Base-by-base conservation (phyloP, 2,797 vertebrate genomes). In the Morus bassanus region DNA sequence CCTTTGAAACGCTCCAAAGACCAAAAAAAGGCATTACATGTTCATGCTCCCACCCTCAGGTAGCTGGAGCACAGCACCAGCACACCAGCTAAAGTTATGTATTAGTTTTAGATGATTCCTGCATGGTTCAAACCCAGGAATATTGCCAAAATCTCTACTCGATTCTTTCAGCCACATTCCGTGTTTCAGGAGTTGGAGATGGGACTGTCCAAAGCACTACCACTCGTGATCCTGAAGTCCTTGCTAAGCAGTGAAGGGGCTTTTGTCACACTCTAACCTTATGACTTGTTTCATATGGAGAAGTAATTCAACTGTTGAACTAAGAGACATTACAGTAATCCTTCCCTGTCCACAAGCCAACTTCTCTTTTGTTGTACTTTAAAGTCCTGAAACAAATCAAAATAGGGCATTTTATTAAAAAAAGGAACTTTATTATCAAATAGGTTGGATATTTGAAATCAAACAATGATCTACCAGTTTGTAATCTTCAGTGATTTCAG, bases 11-110 rank as follows among this genome's bases (percentile, higher is more conserved):
- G 3, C 67, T 45, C 60, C 51, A 22, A 54, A 24, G 43, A 41
- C 46, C 18, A 10, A 60, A 59, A 45, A 45, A 56, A 10, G 1
- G 6, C 39, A 18, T 37, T 18, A 7, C 7, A 1, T 2, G 3
- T 33, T 64, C 33, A 5, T 10, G 27, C 33, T 68, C 74, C 68
- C 39, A 46, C 33, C 30, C 59, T 12, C 43, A 28, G 43, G 64
- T 2, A 23, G 13, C 12, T 0, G 33, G 53, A 25, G 41, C 43
- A 13, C 28, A 16, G 43, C 37, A n/a, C 24, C 3, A 1, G 11
- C 69, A 41, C 51, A 14, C 25, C 19, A 3, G 2, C 22, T 18
- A 0, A 27, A 22, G 18, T 5, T 2, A 6, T 0, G 6, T 3
- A 15, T n/a, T 30, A 12, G 8, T 30, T 59, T 76, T 46, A 59